Evolutionary conservation across 2,797 vertebrate species (phyloP).

Genomic region (Bovichtus diacanthus): DNA sequence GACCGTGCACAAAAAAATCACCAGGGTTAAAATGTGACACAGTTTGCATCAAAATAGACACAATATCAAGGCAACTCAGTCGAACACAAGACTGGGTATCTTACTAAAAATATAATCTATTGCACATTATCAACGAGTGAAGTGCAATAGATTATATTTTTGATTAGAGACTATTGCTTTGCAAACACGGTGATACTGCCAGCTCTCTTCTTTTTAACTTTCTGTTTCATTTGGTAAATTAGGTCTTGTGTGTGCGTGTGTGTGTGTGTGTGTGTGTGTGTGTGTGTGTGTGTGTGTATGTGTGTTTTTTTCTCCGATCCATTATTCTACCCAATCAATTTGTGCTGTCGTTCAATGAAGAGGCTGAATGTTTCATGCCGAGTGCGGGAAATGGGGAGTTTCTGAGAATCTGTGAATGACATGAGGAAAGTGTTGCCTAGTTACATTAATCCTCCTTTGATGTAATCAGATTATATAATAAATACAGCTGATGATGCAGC

Average conservation of each 20-base stretch:
- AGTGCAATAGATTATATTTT: not conserved
- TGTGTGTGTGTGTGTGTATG: not conserved
- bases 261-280: not conserved
- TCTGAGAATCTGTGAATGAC: conserved; percentile 40
- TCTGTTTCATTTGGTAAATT: not conserved
- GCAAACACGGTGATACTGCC: not conserved
- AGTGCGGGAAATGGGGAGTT: conserved; percentile 27
- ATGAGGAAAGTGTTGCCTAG: conserved; percentile 20
- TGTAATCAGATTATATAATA: conserved; percentile 15
- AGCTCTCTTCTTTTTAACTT: not conserved
- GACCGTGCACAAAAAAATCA: not conserved
- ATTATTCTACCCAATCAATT: conserved; percentile 35
- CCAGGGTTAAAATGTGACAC: not conserved
- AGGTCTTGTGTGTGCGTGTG: no score
- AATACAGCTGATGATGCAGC: not conserved
- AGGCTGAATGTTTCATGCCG: conserved; percentile 62
- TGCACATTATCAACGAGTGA: not conserved
- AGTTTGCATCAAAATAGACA: not conserved
- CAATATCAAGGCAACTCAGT: no score
- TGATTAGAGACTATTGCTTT: not conserved
- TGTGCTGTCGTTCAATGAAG: conserved; percentile 75
- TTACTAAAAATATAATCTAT: not conserved
- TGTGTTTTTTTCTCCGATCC: not conserved
- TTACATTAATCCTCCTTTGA: not conserved
- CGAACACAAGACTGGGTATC: not conserved